phyloP scores from a whole-genome alignment of 1,140 invertebrate species.

The Pogonus chalceus region DNA sequence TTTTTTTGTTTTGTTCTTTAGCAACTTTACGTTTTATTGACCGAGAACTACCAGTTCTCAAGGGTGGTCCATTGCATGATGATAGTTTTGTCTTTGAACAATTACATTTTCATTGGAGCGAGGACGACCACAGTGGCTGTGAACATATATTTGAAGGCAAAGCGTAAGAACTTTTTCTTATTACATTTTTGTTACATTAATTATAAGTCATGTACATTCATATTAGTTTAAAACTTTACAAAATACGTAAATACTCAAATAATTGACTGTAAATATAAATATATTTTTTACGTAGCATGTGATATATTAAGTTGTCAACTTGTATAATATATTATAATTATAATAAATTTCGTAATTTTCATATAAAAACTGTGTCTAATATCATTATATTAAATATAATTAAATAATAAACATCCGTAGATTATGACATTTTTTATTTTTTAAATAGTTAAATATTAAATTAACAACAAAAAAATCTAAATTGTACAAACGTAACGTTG shows the following conservation, averaged over 20 bases:
- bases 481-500: no score
- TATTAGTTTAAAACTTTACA: background rate
- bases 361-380: no score
- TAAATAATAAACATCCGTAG: no score
- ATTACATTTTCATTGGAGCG: slow-evolving; percentile 78
- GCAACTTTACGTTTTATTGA: slow-evolving; percentile 28
- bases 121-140: slow-evolving; percentile 58
- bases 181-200: background rate
- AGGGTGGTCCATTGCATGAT: slow-evolving; percentile 52
- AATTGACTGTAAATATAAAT: no score
- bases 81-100: slow-evolving; percentile 60
- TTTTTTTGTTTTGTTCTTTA: slow-evolving; percentile 21
- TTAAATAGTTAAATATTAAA: no score
- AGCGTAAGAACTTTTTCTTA: slow-evolving; percentile 37
- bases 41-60: slow-evolving; percentile 35
- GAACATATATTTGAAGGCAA: slow-evolving; percentile 68
- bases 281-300: no score
- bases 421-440: no score
- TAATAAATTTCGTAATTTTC: no score
- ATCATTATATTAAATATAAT: no score
- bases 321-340: no score
- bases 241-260: background rate
- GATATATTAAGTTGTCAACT: no score
- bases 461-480: no score
- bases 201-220: background rate